Evolutionary conservation across 2,113 vertebrate species (phyloP).

Genomic region (Atlantisia rogersi): DNA sequence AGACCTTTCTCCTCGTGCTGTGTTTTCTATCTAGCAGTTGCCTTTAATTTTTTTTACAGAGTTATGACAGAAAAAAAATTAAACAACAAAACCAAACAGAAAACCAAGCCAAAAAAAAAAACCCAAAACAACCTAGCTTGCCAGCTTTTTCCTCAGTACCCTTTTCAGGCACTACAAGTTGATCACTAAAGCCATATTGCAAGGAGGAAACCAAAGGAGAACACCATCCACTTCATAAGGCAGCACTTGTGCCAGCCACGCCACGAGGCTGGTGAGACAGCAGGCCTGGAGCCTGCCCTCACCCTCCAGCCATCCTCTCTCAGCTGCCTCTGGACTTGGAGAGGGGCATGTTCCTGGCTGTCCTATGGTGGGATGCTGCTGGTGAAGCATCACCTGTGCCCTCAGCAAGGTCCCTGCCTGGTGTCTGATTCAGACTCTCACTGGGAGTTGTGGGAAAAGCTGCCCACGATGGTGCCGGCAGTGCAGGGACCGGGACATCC

Average conservation of each 20-base stretch:
- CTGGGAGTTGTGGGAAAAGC: fast-evolving
- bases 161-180: not conserved
- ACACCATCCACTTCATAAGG: not conserved
- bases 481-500: not conserved
- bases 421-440: not conserved
- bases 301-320: not conserved
- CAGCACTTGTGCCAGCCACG: not conserved
- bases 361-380: not conserved
- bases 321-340: not conserved
- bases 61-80: not conserved
- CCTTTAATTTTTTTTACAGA: constrained; percentile 21
- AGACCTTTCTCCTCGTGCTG: constrained; percentile 16
- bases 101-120: not conserved
- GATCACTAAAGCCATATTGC: constrained; percentile 26
- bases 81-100: not conserved
- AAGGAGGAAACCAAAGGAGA: not conserved
- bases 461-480: fast-evolving
- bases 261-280: not conserved
- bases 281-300: not conserved
- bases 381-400: not conserved
- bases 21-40: constrained; percentile 30
- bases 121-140: not conserved
- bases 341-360: not conserved
- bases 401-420: not conserved
- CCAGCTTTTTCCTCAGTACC: not conserved